A percentile compares a stretch with the other conserved stretches of the same genome.
Evolutionary conservation across 2,888 invertebrate species (phyloP).

Genomic region (Athrips mouffetella): DNA sequence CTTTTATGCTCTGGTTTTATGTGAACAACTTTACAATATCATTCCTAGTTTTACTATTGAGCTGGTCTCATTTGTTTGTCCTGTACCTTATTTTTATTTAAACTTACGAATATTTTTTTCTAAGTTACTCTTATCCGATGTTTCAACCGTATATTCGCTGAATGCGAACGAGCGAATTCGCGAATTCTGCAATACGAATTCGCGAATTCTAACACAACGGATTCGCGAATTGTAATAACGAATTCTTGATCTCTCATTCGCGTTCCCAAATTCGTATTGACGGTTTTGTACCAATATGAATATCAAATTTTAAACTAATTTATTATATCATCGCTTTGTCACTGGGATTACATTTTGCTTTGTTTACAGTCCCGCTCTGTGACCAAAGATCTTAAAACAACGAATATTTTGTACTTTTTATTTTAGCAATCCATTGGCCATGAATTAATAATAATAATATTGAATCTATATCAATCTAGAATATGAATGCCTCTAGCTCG

Average conservation of each 20-base stretch:
- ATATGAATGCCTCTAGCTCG: not conserved
- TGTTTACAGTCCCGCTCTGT: not conserved
- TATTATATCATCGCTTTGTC: slow-evolving; percentile 1
- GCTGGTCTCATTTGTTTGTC: slow-evolving; percentile 38
- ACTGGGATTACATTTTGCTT: not conserved
- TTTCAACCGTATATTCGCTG: too few species aligned
- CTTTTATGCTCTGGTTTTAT: not conserved
- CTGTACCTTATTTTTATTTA: slow-evolving; percentile 23
- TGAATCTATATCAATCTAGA: not conserved
- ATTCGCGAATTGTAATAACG: too few species aligned
- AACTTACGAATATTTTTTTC: not conserved
- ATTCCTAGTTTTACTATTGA: slow-evolving; percentile 42
- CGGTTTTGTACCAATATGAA: too few species aligned
- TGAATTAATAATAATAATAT: not conserved
- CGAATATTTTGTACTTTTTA: not conserved
- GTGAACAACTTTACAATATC: slow-evolving; percentile 27
- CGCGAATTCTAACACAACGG: too few species aligned
- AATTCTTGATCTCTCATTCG: too few species aligned
- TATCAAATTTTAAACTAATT: too few species aligned
- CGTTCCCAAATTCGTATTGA: too few species aligned
- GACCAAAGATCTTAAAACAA: slow-evolving; percentile 5
- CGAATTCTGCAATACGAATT: too few species aligned
- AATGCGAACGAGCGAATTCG: too few species aligned
- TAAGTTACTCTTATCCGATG: not conserved
- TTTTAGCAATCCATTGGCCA: not conserved